phyloP scores from a whole-genome alignment of 2,797 vertebrate species.

The Megalops cyprinoides region DNA sequence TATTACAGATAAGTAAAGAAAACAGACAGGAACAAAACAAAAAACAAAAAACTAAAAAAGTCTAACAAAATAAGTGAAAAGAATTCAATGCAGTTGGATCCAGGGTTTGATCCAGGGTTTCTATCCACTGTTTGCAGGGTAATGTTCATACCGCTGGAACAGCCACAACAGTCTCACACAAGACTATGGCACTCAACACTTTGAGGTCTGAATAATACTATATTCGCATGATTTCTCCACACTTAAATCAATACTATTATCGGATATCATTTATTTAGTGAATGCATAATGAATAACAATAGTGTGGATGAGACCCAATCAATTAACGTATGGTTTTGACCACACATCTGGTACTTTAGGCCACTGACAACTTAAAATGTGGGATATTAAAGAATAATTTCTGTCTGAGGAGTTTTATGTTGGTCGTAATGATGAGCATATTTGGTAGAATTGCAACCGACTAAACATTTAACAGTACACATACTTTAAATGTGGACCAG shows the following conservation, averaged over 20 bases:
- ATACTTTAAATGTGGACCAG: background rate
- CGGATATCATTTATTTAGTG: background rate
- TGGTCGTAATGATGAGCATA: background rate
- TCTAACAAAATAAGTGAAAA: constrained; percentile 2
- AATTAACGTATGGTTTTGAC: background rate
- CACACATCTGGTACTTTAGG: too few species aligned
- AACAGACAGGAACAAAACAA: background rate
- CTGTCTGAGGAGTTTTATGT: background rate
- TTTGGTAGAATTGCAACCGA: background rate
- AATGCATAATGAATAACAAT: background rate
- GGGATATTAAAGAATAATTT: too few species aligned
- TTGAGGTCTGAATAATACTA: constrained; percentile 16
- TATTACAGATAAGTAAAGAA: constrained; percentile 21
- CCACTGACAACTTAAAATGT: too few species aligned
- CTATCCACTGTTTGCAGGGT: background rate
- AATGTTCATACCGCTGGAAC: background rate
- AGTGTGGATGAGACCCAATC: background rate
- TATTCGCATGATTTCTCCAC: background rate
- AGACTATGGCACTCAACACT: constrained; percentile 26
- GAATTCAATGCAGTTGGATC: constrained; percentile 18
- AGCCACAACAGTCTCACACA: constrained; percentile 13
- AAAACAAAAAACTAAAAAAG: background rate
- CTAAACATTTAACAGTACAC: background rate
- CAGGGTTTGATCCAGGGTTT: constrained; percentile 25
- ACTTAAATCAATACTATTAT: constrained; percentile 12